Evolutionary conservation across 2,113 vertebrate genomes (phyloP), one percentile per base, ranked within the genome.

Genomic region (Silurus glanis): DNA sequence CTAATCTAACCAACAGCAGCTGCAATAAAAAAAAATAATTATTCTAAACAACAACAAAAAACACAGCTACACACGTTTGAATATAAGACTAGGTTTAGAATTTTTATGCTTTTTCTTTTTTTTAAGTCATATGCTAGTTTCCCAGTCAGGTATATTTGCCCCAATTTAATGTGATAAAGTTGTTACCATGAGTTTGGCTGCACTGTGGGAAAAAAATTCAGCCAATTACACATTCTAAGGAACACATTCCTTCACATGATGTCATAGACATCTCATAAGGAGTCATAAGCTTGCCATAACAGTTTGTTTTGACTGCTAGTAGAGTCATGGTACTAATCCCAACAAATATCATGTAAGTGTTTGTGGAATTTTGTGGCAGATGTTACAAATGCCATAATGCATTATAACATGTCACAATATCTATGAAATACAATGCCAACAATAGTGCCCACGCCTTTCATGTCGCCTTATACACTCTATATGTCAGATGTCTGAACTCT

Each of bases 1-100:
- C 78, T 82, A 83, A 84, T 89, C 82, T 87, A 25, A 86, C 82
- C 66, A 79, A 75, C 85, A 76, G 37, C 86, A 78, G 72, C 19
- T 19, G 58, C 58, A 74, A 75, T 49, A 55, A 53, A 69, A 58
- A 17, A 81, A 19, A 69, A 17, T 45, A 61, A 83, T 23, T 76
- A 59, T 37, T 37, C 37, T 37, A 17, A 21, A 49, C 47, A 69
- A 71, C 10, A 76, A 8, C 1, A 19, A 28, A 6, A 8, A 58
- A 17, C 5, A 17, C 19, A 67, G 8, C 67, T 64, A 66, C 79
- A 85, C 75, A 66, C 47, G 82, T 84, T 74, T 80, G 62, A 53
- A 83, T 76, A 80, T 86, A 14, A 83, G 56, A 23, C 25, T 16
- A 19, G 62, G n/a, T 49, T 83, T 76, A 49, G 84, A 53, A 69